Evolutionary conservation across 2,888 invertebrate species (phyloP).

Genomic region (Urechis unicinctus): DNA sequence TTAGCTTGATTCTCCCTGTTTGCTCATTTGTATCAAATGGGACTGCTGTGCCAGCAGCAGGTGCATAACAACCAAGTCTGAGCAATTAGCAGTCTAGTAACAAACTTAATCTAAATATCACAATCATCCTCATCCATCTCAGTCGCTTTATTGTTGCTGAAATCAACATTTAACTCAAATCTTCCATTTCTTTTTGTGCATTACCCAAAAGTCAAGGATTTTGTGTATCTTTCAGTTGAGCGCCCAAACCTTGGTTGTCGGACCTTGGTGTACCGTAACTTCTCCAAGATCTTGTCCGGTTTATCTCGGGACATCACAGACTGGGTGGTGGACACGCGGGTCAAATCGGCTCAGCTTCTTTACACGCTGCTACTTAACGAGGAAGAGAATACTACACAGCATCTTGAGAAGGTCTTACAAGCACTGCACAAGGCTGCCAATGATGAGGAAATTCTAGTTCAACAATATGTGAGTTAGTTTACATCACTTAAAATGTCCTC

Average conservation of each 20-base stretch:
- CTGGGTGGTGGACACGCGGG: conserved; percentile 66
- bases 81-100: no score
- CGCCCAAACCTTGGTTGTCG: conserved; percentile 87
- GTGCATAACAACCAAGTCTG: no score
- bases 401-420: conserved; percentile 57
- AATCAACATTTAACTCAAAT: no score
- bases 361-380: conserved; percentile 67
- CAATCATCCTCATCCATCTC: no score
- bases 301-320: conserved; percentile 67
- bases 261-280: conserved; percentile 67
- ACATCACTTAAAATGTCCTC: no score
- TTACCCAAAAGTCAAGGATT: not conserved
- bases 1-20: no score
- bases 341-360: conserved; percentile 69
- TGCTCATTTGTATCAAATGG: no score
- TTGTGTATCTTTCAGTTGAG: conserved; percentile 54
- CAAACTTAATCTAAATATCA: no score
- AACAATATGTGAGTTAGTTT: conserved; percentile 49
- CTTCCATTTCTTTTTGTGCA: no score
- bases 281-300: conserved; percentile 64
- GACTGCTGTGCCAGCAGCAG: no score
- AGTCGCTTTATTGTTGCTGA: no score
- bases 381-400: conserved; percentile 67
- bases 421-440: conserved; percentile 62
- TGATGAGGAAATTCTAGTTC: conserved; percentile 62